Conservation (phyloP, 2,113 vertebrate species). For the Tinamus guttatus region DNA sequence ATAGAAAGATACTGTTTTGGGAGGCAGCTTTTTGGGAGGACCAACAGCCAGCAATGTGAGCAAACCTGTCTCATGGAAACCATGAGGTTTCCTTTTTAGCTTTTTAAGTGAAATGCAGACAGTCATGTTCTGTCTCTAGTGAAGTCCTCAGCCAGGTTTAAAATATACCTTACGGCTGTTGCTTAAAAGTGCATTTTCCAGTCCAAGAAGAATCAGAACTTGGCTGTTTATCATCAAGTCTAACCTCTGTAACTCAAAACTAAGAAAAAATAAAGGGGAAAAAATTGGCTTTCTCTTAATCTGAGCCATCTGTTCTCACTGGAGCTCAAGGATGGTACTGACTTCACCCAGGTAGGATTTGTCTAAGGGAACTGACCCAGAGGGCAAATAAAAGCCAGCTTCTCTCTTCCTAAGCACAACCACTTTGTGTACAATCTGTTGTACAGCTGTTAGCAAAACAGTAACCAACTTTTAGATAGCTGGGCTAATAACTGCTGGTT, state of each 20-base stretch:
- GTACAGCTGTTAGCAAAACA: slow-evolving; percentile 59
- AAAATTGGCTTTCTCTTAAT: not conserved
- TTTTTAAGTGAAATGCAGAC: not conserved
- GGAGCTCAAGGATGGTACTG: slow-evolving; percentile 31
- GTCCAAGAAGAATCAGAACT: slow-evolving; percentile 19
- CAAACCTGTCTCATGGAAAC: not conserved
- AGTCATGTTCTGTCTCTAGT: not conserved
- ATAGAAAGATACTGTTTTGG: not conserved
- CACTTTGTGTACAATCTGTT: slow-evolving; percentile 54
- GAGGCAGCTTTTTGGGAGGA: not conserved
- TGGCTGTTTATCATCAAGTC: slow-evolving; percentile 25
- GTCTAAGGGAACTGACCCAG: slow-evolving; percentile 18
- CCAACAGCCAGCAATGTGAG: slow-evolving; percentile 29
- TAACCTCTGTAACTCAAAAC: slow-evolving; percentile 38
- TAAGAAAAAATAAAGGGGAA: not conserved
- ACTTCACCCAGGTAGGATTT: slow-evolving; percentile 14
- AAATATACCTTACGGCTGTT: not conserved
- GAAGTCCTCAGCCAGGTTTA: not conserved
- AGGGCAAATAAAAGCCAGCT: slow-evolving; percentile 35
- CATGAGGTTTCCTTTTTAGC: not conserved
- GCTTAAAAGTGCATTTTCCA: slow-evolving; percentile 25
- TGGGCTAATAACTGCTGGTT: slow-evolving; percentile 5
- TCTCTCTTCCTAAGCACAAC: slow-evolving; percentile 14
- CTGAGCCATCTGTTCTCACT: slow-evolving; percentile 41
- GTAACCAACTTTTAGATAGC: slow-evolving; percentile 45